phyloP scores from a whole-genome alignment of 2,797 vertebrate genomes.

The Uromys caudimaculatus region DNA sequence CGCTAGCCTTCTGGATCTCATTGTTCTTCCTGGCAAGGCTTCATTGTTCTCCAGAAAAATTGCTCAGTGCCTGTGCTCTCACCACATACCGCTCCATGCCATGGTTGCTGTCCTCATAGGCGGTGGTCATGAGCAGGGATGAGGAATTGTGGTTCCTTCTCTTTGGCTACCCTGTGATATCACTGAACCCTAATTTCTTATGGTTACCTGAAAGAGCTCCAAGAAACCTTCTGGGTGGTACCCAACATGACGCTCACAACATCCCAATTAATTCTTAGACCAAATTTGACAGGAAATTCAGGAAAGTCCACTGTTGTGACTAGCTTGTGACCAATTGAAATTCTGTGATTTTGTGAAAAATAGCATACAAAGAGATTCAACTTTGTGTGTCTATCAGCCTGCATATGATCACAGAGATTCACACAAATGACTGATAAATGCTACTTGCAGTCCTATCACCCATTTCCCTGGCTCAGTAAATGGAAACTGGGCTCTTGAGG shows the following conservation, averaged over 20 bases:
- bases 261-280: conserved; percentile 1
- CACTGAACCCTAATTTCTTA: neutral
- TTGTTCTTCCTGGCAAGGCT: neutral
- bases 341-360: neutral
- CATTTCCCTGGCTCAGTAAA: neutral
- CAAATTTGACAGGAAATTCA: conserved; percentile 8
- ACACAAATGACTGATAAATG: neutral
- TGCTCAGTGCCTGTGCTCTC: neutral
- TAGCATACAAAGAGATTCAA: neutral
- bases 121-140: neutral
- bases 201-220: neutral
- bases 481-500: neutral
- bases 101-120: neutral
- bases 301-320: neutral
- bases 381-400: neutral
- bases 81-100: neutral
- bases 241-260: neutral
- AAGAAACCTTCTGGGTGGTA: neutral
- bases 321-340: neutral
- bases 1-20: neutral
- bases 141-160: neutral
- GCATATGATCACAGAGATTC: neutral
- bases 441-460: neutral
- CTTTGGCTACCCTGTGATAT: neutral
- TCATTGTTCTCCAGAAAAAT: neutral